Base-by-base conservation (phyloP, 2,888 invertebrate species). In the Drosophila buzzatii region DNA sequence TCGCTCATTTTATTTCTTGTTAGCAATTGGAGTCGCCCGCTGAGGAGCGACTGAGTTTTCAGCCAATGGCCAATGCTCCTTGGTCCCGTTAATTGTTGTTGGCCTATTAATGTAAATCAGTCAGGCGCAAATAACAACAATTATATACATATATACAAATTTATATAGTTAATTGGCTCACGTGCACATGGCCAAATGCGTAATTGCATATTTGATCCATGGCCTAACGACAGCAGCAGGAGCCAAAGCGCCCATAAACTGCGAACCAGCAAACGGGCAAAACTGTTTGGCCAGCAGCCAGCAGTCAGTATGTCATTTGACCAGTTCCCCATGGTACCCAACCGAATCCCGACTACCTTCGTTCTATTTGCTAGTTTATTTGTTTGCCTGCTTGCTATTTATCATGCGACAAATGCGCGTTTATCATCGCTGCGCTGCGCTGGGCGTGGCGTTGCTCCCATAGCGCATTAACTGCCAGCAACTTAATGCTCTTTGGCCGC, bases 401-500 rank as follows among this genome's bases (percentile, higher is more conserved):
- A 90, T 86, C 89, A 90, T 89, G 88, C 89, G 82, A 81, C 90
- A 89, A 78, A 84, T 70, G 79, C 79, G 80, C 89, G 87, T 86
- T 86, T 90, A 81, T 90, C 90, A 86, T 74, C 70, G 61, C 76
- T 5, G 58, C 39, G 23, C 23, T 23, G 6, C 27, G 41, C 41
- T 52, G 80, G 80, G 80, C 68, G 70, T 70, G 70, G 76, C 72
- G 18, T n/a, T 53, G 70, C 45, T 72, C 80, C 79, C 80, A 56
- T 9, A 61, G 72, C 82, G 63, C 67, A 77, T 90, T 78, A 71
- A 66, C 73, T 55, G 45, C 58, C 67, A 20, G 70, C 68, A 70
- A 68, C 85, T 81, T 81, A 76, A 82, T 82, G 68, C 76, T 70
- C 71, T 56, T 73, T 70, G 58, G 62, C 59, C 73, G 72, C 82